Evolutionary conservation across 1,140 invertebrate genomes (phyloP), one percentile per base, ranked within the genome.

Genomic region (Drosophila orena): DNA sequence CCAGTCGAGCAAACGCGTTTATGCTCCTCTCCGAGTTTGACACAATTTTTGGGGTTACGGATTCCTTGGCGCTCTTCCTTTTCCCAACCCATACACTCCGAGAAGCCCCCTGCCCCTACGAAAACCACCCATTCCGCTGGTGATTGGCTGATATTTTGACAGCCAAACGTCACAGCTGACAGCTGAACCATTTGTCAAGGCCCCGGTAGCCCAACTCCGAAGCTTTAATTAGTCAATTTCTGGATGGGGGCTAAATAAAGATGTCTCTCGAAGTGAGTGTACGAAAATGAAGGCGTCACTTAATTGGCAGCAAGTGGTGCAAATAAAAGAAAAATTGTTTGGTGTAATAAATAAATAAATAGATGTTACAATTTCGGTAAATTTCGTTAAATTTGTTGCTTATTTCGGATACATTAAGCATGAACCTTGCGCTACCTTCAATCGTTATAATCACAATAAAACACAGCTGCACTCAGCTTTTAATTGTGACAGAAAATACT

Each of bases 111-210:
- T 20, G 6, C 10, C 56, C 8, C 42, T 2, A 3, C 20, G 11
- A 22, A 10, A 58, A 37, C 4, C n/a, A 37, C 59, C 50, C 68
- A 40, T 35, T 47, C 40, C 50, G 4, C 34, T n/a, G 35, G 20
- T 53, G 64, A 76, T 76, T 77, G 65, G 72, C 80, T 76, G 81
- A 64, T 88, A 79, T 88, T 89, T 88, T 88, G 83, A 88, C 83
- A 88, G 79, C 72, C 66, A 77, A 89, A 89, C 79, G 83, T 88
- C 83, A 89, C 24, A 56, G 53, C 78, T 90, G 86, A 90, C 86
- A 90, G 78, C 52, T 65, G 40, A 66, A 71, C 79, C 80, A 90
- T 90, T 90, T 90, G 81, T 90, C 83, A 83, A 24, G 20, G 20
- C 6, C 46, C 20, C 46, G 12, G n/a, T 14, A 49, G 35, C 56